phyloP scores from a whole-genome alignment of 2,888 invertebrate genomes.

The Nemotelus pantherinus region DNA sequence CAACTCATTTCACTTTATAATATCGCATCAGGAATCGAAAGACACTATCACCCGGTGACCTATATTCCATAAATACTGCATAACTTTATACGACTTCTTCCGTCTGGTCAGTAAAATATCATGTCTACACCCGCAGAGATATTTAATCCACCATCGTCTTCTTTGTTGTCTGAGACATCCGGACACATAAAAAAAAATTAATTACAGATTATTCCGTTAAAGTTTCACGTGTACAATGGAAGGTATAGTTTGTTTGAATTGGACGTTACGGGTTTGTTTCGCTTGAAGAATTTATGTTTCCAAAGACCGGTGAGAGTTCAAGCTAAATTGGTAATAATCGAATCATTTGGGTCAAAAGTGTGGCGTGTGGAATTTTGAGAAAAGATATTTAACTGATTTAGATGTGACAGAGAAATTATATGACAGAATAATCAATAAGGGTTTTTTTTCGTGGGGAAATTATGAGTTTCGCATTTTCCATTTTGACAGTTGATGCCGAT shows the following conservation, averaged over 20 bases:
- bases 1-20: too few relatives aligned
- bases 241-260: too few relatives aligned
- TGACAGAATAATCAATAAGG: not conserved
- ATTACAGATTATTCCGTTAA: not conserved
- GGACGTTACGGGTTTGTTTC: too few relatives aligned
- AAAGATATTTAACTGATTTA: too few relatives aligned
- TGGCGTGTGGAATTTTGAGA: too few relatives aligned
- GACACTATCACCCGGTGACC: too few relatives aligned
- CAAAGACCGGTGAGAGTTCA: not conserved
- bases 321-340: conserved; percentile 24
- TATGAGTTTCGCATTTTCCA: too few relatives aligned
- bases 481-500: too few relatives aligned
- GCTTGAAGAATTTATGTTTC: not conserved
- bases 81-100: too few relatives aligned
- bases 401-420: too few relatives aligned
- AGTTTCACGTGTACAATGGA: not conserved
- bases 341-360: conserved; percentile 12
- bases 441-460: not conserved
- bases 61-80: too few relatives aligned
- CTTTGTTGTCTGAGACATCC: not conserved
- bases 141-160: not conserved
- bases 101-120: not conserved
- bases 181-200: not conserved
- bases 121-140: not conserved
- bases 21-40: too few relatives aligned